Evolutionary conservation across 1,140 invertebrate genomes (phyloP), one percentile per base, ranked within the genome.

Genomic region (Pogonognathellus flavescens): DNA sequence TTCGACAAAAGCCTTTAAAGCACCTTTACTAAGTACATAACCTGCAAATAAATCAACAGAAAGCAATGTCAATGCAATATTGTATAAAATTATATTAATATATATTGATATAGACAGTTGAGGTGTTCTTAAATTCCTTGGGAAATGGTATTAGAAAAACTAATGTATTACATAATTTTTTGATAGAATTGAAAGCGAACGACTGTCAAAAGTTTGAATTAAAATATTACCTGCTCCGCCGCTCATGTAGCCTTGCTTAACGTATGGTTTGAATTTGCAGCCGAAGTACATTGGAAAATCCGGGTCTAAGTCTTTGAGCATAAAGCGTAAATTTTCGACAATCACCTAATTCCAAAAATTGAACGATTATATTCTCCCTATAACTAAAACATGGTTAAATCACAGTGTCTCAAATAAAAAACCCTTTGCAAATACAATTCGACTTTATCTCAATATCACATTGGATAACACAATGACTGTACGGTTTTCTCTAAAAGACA

Each of bases 161-260:
- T n/a, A n/a, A n/a, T n/a, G n/a, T n/a, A n/a, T n/a, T n/a, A n/a
- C n/a, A n/a, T n/a, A n/a, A n/a, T n/a, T n/a, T n/a, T n/a, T n/a
- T n/a, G n/a, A n/a, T n/a, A n/a, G n/a, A n/a, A n/a, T n/a, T n/a
- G n/a, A n/a, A n/a, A n/a, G n/a, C n/a, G 14, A 41, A 41, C 1
- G 13, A 84, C 41, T 57, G 20, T 57, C 49, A 49, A 62, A 10
- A 82, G 10, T 14, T 53, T 14, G 11, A 10, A 11, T 49, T 70
- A 83, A 2, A 31, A 5, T 55, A 83, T 85, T 88, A 91, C 91
- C 95, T 84, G 96, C 95, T 10, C 97, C 97, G 16, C 97, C 97
- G 89, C 96, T 97, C 96, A 98, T 98, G 90, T 98, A 98, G 0
- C 97, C 97, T 91, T 97, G 93, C 86, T 94, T 94, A 0, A 96